These are phyloP conservation scores for Hydrophis major DNA, from an alignment of 2,797 vertebrate species.

Conservation along the genomic window DNA sequence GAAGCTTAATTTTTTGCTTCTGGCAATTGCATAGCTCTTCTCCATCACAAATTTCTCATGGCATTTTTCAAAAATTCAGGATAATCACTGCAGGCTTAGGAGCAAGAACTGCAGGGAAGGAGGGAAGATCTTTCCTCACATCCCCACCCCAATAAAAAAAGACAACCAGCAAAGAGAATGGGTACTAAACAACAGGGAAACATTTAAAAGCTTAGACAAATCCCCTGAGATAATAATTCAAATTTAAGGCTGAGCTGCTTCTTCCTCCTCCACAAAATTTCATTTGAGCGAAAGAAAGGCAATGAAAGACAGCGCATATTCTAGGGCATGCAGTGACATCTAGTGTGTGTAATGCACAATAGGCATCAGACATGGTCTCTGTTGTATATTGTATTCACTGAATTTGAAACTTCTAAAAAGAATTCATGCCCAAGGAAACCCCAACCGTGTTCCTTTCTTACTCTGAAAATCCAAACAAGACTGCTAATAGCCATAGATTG, in stretches of 20 bases:
- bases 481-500: neutral
- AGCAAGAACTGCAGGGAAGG: neutral
- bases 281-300: conserved; percentile 8
- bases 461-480: neutral
- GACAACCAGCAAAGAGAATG: neutral
- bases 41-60: neutral
- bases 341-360: conserved; percentile 52
- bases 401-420: conserved; percentile 3
- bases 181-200: neutral
- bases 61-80: neutral
- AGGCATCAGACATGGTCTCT: neutral
- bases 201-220: neutral
- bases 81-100: neutral
- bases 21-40: neutral
- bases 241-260: neutral
- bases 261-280: neutral
- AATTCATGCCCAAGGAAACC: neutral
- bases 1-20: neutral
- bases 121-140: neutral
- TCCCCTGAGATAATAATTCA: neutral
- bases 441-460: neutral
- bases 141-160: neutral
- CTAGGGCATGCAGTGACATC: conserved; percentile 63
- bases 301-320: conserved; percentile 41
- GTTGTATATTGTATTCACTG: neutral